These are phyloP conservation scores for Luehdorfia chinensis DNA, from an alignment of 1,140 invertebrate species.

Conservation along the genomic window DNA sequence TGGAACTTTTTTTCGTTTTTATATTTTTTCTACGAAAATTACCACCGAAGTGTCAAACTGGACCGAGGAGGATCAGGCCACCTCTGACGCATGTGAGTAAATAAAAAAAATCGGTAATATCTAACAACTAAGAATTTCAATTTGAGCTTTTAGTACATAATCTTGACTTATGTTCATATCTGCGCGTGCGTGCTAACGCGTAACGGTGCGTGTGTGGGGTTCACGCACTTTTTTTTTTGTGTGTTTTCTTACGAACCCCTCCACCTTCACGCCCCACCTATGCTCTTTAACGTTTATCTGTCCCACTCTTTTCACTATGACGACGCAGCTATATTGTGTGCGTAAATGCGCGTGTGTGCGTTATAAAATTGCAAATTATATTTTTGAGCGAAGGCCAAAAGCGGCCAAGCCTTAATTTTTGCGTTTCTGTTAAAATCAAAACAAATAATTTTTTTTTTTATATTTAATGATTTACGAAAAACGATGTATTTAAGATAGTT, in stretches of 20 bases:
- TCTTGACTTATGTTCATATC: too few species aligned
- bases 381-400: slow-evolving; percentile 70
- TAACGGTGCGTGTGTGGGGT: slow-evolving; percentile 45
- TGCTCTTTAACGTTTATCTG: slow-evolving; percentile 63
- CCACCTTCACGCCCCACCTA: slow-evolving; percentile 58
- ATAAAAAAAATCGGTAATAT: slow-evolving; percentile 13
- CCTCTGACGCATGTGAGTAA: slow-evolving; percentile 74
- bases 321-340: slow-evolving; percentile 42
- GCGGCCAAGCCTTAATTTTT: slow-evolving; percentile 41
- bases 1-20: slow-evolving; percentile 45
- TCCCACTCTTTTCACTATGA: slow-evolving; percentile 73
- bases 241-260: slow-evolving; percentile 53
- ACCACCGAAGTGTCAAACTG: slow-evolving; percentile 74
- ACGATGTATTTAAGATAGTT: too few species aligned
- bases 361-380: slow-evolving; percentile 75
- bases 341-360: slow-evolving; percentile 50
- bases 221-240: slow-evolving; percentile 70
- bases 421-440: too few species aligned
- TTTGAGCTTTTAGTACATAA: slow-evolving; percentile 22
- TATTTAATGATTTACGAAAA: too few species aligned
- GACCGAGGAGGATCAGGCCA: slow-evolving; percentile 68
- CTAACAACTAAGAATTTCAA: slow-evolving; percentile 27
- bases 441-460: too few species aligned
- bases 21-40: slow-evolving; percentile 68
- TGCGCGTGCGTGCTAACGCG: slow-evolving; percentile 33